Base-by-base conservation (phyloP, 53 echinoderm and acorn worm species). In the Zoroaster sp. region DNA sequence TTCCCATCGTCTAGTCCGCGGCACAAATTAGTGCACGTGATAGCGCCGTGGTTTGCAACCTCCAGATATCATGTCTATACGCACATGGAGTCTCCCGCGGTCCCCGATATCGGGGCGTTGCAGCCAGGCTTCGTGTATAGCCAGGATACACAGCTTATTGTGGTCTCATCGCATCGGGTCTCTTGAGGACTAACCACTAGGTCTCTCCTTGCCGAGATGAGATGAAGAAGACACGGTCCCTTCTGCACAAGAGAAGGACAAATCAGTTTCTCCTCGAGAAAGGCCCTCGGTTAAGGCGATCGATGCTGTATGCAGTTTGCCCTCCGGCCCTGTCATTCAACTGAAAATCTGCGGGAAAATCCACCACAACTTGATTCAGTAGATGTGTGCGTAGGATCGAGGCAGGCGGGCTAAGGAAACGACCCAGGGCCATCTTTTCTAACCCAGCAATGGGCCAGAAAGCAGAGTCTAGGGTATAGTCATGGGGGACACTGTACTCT, bases 301-400 rank as follows among this genome's bases (percentile, higher is more conserved):
- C 85, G 85, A 85, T 85, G 85, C 37, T 37, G 85, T 71, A 45
- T 70, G 71, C 71, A 85, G 85, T 47, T 66, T 85, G 85, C 85
- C 85, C 85, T 49, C 47, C 28, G 85, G 85, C 85, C 54, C 85
- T 85, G 85, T 85, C 85, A 85, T 85, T 85, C 85, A 85, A 85
- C 85, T 85, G 70, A 85, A 85, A 85, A 85, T 69, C 85, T 85
- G 85, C 85, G 72, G n/a, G 85, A 85, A 85, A 85, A 85, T 85
- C 85, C 85, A 83, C 68, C 66, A 28, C 85, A 47, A 47, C 85
- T 85, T 41, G 85, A 69, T 85, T 85, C 70, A 51, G 49, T 44
- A n/a, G 69, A 70, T 85, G 85, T 51, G 85, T 51, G 85, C 12
- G 35, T 21, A 21, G 38, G 49, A 17, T 11, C 85, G 46, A 18